Conservation (phyloP, 2,888 invertebrate genomes). For the Amphipoea oculea region DNA sequence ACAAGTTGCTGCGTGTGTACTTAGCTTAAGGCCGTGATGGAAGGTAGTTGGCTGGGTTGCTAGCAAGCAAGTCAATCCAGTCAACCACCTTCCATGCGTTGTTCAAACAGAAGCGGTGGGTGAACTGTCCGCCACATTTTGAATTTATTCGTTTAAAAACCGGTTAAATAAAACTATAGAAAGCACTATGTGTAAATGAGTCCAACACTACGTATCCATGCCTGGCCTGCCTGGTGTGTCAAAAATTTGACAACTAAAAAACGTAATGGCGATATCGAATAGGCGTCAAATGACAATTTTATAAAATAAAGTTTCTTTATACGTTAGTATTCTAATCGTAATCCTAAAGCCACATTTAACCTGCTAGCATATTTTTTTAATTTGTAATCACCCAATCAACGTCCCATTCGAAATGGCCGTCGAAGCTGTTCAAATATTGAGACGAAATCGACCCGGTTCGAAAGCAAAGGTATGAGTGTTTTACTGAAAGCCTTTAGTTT, state of each 20-base stretch:
- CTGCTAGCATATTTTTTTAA: neutral
- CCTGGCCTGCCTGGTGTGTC: neutral
- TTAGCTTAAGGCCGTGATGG: neutral
- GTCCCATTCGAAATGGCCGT: slow-evolving; percentile 92
- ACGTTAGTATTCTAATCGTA: neutral
- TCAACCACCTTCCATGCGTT: neutral
- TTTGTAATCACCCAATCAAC: slow-evolving; percentile 6
- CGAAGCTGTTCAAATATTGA: slow-evolving; percentile 93
- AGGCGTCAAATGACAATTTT: slow-evolving; percentile 21
- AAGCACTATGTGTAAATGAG: neutral
- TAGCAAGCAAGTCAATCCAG: no score
- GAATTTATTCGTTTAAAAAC: neutral
- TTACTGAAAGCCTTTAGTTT: neutral
- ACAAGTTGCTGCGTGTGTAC: neutral
- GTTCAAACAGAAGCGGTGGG: neutral
- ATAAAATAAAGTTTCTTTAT: slow-evolving; percentile 16
- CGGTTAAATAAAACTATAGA: neutral
- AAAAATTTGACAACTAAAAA: slow-evolving; percentile 30
- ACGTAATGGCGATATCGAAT: slow-evolving; percentile 42
- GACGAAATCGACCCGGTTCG: slow-evolving; percentile 97
- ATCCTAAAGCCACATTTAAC: neutral
- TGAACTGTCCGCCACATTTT: neutral
- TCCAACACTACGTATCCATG: slow-evolving; percentile 13
- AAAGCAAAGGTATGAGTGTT: slow-evolving; percentile 93
- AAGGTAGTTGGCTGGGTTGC: neutral